Evolutionary conservation across 2,113 vertebrate species (phyloP).

Genomic region (Pogonocichla stellata): DNA sequence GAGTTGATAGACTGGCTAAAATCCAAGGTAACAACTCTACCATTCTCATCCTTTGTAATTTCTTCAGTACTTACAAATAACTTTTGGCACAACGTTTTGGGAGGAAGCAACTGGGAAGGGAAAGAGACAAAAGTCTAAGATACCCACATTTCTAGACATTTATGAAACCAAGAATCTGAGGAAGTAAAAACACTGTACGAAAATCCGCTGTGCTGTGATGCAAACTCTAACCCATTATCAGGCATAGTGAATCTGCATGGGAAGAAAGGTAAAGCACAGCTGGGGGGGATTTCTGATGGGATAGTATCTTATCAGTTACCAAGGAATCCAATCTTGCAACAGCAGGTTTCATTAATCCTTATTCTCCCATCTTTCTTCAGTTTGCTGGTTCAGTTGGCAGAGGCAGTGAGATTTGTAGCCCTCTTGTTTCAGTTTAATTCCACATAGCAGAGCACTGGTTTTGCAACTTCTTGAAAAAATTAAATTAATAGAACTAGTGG

Average conservation of each 20-base stretch:
- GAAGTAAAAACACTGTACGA: background rate
- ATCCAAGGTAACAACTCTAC: background rate
- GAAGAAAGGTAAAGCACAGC: background rate
- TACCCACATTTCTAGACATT: background rate
- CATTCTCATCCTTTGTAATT: background rate
- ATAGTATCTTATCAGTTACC: background rate
- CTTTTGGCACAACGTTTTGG: background rate
- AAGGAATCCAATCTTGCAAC: background rate
- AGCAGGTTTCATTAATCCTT: background rate
- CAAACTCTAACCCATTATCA: background rate
- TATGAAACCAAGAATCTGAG: background rate
- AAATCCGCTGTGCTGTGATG: background rate
- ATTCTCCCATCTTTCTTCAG: background rate
- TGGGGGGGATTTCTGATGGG: background rate
- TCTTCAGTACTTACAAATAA: background rate
- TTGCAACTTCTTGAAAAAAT: background rate
- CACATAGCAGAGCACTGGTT: background rate
- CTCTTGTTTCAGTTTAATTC: background rate
- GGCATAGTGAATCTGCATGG: background rate
- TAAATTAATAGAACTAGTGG: rapidly evolving
- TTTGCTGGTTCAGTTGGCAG: background rate
- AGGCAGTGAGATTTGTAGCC: background rate
- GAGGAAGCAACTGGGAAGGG: background rate
- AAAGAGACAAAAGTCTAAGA: background rate
- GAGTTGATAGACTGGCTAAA: background rate